Conservation (phyloP, 2,113 vertebrate species). For the Bungarus multicinctus region DNA sequence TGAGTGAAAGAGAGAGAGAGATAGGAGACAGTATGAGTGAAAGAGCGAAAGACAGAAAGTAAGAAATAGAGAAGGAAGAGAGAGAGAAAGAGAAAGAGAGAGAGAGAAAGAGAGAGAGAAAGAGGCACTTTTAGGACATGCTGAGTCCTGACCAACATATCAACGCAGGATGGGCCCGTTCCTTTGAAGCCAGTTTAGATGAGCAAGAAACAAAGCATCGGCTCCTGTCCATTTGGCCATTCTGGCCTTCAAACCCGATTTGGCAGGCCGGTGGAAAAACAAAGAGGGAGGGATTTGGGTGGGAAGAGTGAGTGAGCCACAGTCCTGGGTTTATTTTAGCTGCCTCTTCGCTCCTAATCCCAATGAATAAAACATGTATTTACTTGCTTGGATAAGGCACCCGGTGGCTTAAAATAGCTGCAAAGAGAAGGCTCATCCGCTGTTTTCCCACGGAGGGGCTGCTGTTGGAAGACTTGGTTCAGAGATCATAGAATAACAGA, state of each 20-base stretch:
- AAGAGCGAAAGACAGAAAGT: too few relatives aligned
- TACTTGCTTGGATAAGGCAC: background rate
- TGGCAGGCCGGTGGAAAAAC: background rate
- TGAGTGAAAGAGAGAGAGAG: too few relatives aligned
- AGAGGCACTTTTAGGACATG: background rate
- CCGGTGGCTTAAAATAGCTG: conserved; percentile 15
- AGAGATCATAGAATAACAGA: too few relatives aligned
- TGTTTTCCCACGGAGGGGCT: background rate
- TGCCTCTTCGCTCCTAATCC: background rate
- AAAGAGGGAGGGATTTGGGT: rapidly evolving
- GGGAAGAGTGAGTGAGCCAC: background rate
- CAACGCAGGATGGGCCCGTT: background rate
- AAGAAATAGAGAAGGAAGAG: too few relatives aligned
- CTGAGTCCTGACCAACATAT: background rate
- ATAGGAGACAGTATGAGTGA: too few relatives aligned
- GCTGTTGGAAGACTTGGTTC: too few relatives aligned
- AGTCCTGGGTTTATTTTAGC: background rate
- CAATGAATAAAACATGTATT: conserved; percentile 32
- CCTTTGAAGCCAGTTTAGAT: background rate
- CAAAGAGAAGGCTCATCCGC: background rate
- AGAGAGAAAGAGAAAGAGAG: too few relatives aligned
- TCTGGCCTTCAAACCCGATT: background rate
- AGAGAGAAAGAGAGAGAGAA: background rate
- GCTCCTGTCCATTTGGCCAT: background rate
- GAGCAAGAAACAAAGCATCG: background rate